Evolutionary conservation across 2,888 invertebrate species (phyloP), one percentile per base, ranked within the genome.

Genomic region (Plusia festucae): DNA sequence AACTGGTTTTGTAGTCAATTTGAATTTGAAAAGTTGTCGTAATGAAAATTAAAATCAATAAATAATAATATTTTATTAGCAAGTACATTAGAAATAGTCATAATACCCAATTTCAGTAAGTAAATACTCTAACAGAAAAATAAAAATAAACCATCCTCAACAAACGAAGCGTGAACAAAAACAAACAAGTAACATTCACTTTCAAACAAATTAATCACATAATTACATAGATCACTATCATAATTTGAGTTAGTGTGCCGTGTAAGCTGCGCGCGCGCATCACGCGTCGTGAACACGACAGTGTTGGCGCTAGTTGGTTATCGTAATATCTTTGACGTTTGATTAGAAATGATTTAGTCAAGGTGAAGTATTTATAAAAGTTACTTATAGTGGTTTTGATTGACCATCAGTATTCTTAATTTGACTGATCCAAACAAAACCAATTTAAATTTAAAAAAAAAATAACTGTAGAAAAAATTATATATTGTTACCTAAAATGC

Each of bases 211-310:
- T 70, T 65, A 70, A 73, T 65, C 49, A 61, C 53, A 30, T 75
- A 75, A 73, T 75, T 76, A 76, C 53, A 44, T 16, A 70, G 71
- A 76, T 73, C 53, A 16, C 30, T 73, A 73, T 73, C 76, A 51
- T 76, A 62, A 76, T 70, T n/a, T 5, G 53, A 24, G 40, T 58
- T 49, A 57, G 34, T 62, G 30, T 53, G 9, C 53, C 72, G 63
- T 62, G 53, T 60, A 60, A 61, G 67, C 16, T 70, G 72, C 72
- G 68, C 81, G 68, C 68, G 56, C 57, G 60, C 40, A 34, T 57
- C 65, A 63, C 46, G 79, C 65, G 52, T 64, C 68, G 15, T 40
- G 76, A 64, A 56, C 72, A 69, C 60, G 61, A 69, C 68, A 44
- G 32, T 61, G 44, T 34, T 67, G 63, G 67, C 56, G 51, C 24